A percentile compares a stretch with the other conserved stretches of the same genome.
phyloP scores from a whole-genome alignment of 2,113 vertebrate genomes.

The Plecturocebus donacophilus region DNA sequence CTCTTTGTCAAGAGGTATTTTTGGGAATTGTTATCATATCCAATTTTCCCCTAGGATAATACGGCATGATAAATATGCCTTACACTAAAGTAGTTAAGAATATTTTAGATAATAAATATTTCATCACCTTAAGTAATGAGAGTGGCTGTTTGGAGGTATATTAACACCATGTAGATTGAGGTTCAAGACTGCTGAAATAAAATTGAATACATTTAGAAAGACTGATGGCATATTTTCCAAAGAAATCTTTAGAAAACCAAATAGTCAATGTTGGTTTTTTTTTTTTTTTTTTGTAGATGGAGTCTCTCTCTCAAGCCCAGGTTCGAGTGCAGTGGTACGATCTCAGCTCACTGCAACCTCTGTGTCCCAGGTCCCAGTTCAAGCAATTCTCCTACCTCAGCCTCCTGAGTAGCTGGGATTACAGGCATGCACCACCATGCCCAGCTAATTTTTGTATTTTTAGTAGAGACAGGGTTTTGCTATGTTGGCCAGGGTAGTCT shows the following conservation, averaged over 20 bases:
- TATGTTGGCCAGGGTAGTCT: too few relatives aligned
- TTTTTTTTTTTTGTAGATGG: too few relatives aligned
- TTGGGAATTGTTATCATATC: not conserved
- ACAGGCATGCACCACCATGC: too few relatives aligned
- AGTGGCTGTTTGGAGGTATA: not conserved
- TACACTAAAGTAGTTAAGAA: not conserved
- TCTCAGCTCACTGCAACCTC: too few relatives aligned
- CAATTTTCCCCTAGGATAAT: not conserved
- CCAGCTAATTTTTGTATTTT: too few relatives aligned
- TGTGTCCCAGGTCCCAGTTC: too few relatives aligned
- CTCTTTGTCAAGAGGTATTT: not conserved
- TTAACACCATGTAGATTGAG: not conserved
- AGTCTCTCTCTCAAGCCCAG: too few relatives aligned
- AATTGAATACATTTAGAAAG: not conserved
- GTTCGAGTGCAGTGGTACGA: too few relatives aligned
- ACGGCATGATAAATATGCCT: not conserved
- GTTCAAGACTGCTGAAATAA: not conserved
- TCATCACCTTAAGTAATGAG: not conserved
- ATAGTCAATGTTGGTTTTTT: not conserved
- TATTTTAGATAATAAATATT: not conserved
- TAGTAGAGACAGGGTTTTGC: too few relatives aligned
- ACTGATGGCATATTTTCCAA: not conserved
- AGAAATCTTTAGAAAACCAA: not conserved
- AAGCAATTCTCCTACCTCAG: too few relatives aligned
- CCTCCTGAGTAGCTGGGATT: too few relatives aligned